Base-by-base conservation (phyloP, 2,113 vertebrate species). In the Melanerpes aurifrons region DNA sequence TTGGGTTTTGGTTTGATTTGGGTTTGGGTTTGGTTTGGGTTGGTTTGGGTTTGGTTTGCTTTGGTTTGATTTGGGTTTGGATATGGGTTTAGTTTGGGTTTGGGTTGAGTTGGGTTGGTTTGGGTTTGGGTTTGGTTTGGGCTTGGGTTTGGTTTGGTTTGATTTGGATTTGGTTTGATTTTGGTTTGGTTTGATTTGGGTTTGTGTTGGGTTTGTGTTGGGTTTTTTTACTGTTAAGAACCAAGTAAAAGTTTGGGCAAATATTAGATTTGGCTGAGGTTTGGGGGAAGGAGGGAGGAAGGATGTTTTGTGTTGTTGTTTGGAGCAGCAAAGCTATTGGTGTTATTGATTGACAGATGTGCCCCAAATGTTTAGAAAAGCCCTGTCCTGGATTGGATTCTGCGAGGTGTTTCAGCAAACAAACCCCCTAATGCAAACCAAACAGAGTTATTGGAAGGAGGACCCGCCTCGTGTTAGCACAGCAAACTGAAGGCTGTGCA, bases 401-500 rank as follows among this genome's bases (percentile, higher is more conserved):
- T 97, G 97, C 97, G 95, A 98, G 97, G 98, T 98, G 98, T 98
- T 98, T 98, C 90, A 63, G 97, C 97, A 98, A 99, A 99, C 98
- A 98, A 93, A 28, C 54, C 54, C 96, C 93, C 97, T 98, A 98
- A 98, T 97, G 91, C 97, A 98, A 97, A 97, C 98, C 98, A 99
- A 99, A 99, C 98, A 99, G 98, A 97, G 98, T 97, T 97, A 98
- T 98, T 98, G 98, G 98, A 98, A 98, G 96, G 96, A 97, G 98
- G 91, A 97, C 97, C 97, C 73, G 96, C 92, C 97, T 68, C 26
- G 25, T 98, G 98, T 98, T 98, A 98, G 98, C 98, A 98, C 97
- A 98, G 98, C 95, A 98, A 98, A 99, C 98, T 76, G 91, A 97
- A 97, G 95, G 92, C 98, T 98, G 95, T 97, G 98, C 98, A 98